These are phyloP conservation scores for Drosophila sechellia DNA, from an alignment of 1,140 invertebrate species.

Conservation along the genomic window DNA sequence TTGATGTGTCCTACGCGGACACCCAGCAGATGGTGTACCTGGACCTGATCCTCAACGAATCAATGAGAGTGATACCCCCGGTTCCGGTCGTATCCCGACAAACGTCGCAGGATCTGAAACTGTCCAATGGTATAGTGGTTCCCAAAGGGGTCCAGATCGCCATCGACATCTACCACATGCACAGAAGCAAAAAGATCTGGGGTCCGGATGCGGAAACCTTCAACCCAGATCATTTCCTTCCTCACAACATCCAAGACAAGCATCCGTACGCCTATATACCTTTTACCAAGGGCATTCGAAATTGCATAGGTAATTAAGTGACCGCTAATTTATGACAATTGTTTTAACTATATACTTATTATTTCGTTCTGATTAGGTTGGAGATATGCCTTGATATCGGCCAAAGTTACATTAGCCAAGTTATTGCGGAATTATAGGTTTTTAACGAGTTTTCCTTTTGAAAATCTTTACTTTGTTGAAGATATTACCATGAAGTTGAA, in stretches of 20 bases:
- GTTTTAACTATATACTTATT: too few relatives aligned
- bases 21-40: slow-evolving; percentile 88
- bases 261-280: slow-evolving; percentile 77
- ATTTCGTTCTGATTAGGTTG: slow-evolving; percentile 51
- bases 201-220: slow-evolving; percentile 70
- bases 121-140: slow-evolving; percentile 57
- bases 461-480: slow-evolving; percentile 72
- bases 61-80: slow-evolving; percentile 85
- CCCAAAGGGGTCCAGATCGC: slow-evolving; percentile 61
- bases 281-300: slow-evolving; percentile 75
- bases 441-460: slow-evolving; percentile 66
- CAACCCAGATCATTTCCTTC: slow-evolving; percentile 78
- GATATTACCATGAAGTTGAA: slow-evolving; percentile 77
- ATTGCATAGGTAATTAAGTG: slow-evolving; percentile 70
- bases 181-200: slow-evolving; percentile 69
- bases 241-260: slow-evolving; percentile 54
- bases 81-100: slow-evolving; percentile 74
- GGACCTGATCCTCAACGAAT: slow-evolving; percentile 88
- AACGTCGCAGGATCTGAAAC: slow-evolving; percentile 56
- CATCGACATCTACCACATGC: slow-evolving; percentile 65
- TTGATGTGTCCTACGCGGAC: slow-evolving; percentile 85
- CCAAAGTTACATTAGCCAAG: slow-evolving; percentile 70
- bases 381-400: slow-evolving; percentile 74
- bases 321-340: too few relatives aligned
- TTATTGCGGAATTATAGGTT: slow-evolving; percentile 70